These are phyloP conservation scores for Lepidurus couesii DNA, from an alignment of 1,140 invertebrate genomes.

Conservation along the genomic window DNA sequence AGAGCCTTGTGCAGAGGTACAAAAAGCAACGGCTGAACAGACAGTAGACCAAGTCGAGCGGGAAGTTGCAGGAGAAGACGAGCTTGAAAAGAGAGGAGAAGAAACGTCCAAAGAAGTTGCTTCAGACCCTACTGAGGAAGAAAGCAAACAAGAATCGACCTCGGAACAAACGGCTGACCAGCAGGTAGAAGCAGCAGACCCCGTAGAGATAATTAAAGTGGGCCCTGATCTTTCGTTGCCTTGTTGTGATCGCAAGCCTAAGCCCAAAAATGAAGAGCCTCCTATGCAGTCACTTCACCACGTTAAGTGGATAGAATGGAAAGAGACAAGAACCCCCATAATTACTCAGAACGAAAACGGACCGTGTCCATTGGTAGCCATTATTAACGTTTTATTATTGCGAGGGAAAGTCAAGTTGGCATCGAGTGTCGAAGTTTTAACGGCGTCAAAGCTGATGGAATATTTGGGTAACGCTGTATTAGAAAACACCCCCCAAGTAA, in stretches of 20 bases:
- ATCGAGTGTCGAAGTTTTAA: conserved; percentile 48
- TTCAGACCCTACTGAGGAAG: not conserved
- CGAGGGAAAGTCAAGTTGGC: conserved; percentile 47
- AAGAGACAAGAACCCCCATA: conserved; percentile 47
- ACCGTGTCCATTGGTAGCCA: conserved; percentile 56
- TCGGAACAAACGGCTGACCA: not conserved
- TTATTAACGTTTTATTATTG: conserved; percentile 55
- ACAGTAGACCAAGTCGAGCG: too few relatives aligned
- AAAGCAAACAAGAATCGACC: not conserved
- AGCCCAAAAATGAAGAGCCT: conserved; percentile 3
- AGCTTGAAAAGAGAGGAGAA: not conserved
- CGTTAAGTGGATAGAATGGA: conserved; percentile 51
- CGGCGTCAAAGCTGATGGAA: conserved; percentile 52
- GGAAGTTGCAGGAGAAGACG: too few relatives aligned
- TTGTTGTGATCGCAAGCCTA: not conserved
- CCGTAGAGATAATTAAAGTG: not conserved
- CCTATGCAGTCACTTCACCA: conserved; percentile 43
- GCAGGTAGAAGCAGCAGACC: not conserved
- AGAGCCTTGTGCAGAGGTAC: too few relatives aligned
- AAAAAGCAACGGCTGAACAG: too few relatives aligned
- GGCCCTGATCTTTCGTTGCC: conserved; percentile 7
- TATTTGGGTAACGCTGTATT: conserved; percentile 51
- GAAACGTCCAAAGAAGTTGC: not conserved
- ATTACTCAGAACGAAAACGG: conserved; percentile 59
- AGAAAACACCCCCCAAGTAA: conserved; percentile 47